Percentiles rank a stretch among this genome's conserved stretches.
These are phyloP conservation scores for Cephonodes hylas DNA, from an alignment of 2,888 invertebrate species.

Conservation along the genomic window DNA sequence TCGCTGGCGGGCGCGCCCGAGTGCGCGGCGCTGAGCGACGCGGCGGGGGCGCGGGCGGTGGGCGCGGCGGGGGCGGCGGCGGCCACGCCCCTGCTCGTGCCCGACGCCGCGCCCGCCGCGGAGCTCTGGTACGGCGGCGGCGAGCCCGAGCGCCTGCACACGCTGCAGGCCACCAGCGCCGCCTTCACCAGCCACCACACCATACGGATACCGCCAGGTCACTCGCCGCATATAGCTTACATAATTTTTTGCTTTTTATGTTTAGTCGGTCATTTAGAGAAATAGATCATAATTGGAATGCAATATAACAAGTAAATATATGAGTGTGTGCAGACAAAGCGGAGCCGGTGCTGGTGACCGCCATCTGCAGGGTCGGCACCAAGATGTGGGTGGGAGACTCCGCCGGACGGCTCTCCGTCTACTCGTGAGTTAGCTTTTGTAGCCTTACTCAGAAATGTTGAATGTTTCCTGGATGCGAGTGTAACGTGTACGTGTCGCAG, in stretches of 20 bases:
- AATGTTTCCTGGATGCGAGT: neutral
- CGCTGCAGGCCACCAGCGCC: conserved; percentile 44
- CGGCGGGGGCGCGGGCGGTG: conserved; percentile 41
- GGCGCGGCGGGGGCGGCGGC: conserved; percentile 33
- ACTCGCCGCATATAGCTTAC: too few species aligned
- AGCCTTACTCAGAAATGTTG: neutral
- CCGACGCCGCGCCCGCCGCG: conserved; percentile 17
- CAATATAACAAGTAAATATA: neutral
- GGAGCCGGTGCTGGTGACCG: conserved; percentile 82
- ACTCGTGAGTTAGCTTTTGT: conserved; percentile 76
- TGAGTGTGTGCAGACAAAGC: conserved; percentile 49
- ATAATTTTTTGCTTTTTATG: too few species aligned
- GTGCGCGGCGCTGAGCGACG: conserved; percentile 83
- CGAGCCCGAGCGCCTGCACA: conserved; percentile 77
- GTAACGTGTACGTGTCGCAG: conserved; percentile 29
- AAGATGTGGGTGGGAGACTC: conserved; percentile 95
- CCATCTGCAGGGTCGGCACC: conserved; percentile 88
- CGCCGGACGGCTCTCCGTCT: conserved; percentile 91
- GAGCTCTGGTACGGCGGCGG: conserved; percentile 86
- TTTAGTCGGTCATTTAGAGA: too few species aligned
- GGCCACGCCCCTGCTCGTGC: conserved; percentile 21
- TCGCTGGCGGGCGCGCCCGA: conserved; percentile 95
- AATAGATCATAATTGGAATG: too few species aligned
- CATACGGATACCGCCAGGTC: conserved; percentile 55
- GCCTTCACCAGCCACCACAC: conserved; percentile 61